Evolutionary conservation across 1,140 invertebrate genomes (phyloP), one percentile per base, ranked within the genome.

Genomic region (Trichonephila clavata): DNA sequence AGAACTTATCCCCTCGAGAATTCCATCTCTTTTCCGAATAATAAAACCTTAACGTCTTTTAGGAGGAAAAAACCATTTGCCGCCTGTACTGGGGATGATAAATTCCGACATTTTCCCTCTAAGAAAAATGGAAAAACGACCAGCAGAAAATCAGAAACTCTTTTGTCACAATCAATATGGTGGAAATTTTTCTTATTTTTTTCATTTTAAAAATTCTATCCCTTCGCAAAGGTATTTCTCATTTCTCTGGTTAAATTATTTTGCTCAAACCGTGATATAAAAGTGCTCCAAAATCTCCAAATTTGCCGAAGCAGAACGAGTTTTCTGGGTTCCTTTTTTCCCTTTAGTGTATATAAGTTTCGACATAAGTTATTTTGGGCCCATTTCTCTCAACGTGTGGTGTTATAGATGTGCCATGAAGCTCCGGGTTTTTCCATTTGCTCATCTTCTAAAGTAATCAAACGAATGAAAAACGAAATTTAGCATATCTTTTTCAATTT

Each of bases 81-180:
- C 57, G 77, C 71, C 89, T 81, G 71, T 83, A 81, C 61, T n/a
- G 32, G 21, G 59, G 77, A 90, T 90, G 89, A 90, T 90, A 90
- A 90, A 90, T 90, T 90, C 63, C 43, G 68, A 89, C 87, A 71
- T 89, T 89, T 89, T 89, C 68, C 16, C 39, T 24, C 6, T 8
- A 81, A 81, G 89, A 90, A 90, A 90, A 90, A 90, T 90, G 89
- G 71, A 27, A 71, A 90, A 90, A 81, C 71, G 89, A 90, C 77
- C 89, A 68, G 77, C 39, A 50, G 89, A 90, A 90, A 90, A 90
- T 90, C 89, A 90, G 89, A 81, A 90, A 90, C 89, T 90, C 89
- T 81, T 90, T 90, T 90, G 89, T 81, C 89, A 90, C 89, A 90
- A 90, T 90, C 89, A 81, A 90, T 90, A 90, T 81, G 77, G 63